Conservation (phyloP, 1,140 invertebrate species). For the Drosophila pruinosa region DNA sequence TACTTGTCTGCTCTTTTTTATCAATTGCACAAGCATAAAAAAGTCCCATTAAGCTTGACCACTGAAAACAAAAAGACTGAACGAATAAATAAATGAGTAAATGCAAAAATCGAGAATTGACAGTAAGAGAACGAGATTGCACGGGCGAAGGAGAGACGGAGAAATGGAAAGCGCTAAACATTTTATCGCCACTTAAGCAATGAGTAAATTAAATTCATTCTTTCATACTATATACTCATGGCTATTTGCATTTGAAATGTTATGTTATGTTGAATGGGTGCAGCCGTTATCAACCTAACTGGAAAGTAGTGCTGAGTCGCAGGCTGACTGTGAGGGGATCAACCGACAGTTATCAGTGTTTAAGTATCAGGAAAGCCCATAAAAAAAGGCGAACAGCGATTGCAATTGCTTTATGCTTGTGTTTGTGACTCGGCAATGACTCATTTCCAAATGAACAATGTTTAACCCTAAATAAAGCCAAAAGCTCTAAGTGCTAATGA, state of each 20-base stretch:
- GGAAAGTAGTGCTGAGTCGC: constrained; percentile 6
- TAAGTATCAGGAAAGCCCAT: constrained; percentile 51
- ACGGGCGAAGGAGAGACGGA: not conserved
- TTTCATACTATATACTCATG: constrained; percentile 32
- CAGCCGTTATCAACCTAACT: constrained; percentile 1
- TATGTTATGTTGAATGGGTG: not conserved
- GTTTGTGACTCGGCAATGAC: constrained; percentile 55
- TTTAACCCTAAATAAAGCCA: constrained; percentile 55
- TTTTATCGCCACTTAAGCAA: constrained; percentile 62
- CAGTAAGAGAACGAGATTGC: not conserved
- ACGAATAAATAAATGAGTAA: constrained; percentile 9
- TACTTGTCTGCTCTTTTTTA: constrained; percentile 19
- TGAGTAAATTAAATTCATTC: constrained; percentile 54
- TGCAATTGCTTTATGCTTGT: constrained; percentile 50
- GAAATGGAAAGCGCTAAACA: constrained; percentile 41
- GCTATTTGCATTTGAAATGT: constrained; percentile 40
- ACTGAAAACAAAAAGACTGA: constrained; percentile 4
- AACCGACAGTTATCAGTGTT: constrained; percentile 39
- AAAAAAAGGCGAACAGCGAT: constrained; percentile 65
- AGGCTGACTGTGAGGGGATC: not conserved
- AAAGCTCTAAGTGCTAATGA: constrained; percentile 59
- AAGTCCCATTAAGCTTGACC: constrained; percentile 42
- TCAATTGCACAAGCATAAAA: constrained; percentile 51
- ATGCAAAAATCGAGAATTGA: constrained; percentile 1
- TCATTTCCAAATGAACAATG: constrained; percentile 44